Percentiles rank a stretch among this genome's conserved stretches.
Conservation (phyloP, 2,113 vertebrate species). For the Bos taurus region DNA sequence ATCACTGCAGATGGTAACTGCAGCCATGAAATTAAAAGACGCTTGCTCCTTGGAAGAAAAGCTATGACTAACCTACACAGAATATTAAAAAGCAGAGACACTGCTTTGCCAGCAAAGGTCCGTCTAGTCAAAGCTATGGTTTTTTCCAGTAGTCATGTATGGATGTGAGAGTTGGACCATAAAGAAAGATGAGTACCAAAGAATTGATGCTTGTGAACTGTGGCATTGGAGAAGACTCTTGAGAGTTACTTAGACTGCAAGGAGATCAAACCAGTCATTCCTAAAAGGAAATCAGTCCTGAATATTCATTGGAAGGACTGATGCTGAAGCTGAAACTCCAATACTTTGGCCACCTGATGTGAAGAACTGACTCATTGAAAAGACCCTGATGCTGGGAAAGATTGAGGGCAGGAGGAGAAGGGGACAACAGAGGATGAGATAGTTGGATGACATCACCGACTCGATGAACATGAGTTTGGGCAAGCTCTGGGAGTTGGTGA, state of each 20-base stretch:
- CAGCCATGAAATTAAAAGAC: not conserved
- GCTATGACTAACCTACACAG: not conserved
- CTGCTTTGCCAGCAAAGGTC: not conserved
- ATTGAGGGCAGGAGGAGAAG: not conserved
- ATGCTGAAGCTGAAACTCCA: not conserved
- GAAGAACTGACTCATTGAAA: not conserved
- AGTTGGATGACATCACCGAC: not conserved
- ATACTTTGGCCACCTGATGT: not conserved
- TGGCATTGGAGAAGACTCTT: not conserved
- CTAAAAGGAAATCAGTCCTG: not conserved
- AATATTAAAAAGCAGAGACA: not conserved
- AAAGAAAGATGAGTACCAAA: not conserved
- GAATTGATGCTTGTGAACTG: not conserved
- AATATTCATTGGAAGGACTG: not conserved
- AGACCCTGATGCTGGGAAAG: not conserved
- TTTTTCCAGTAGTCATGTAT: not conserved
- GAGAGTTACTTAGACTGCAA: not conserved
- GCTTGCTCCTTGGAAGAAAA: not conserved
- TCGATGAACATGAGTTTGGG: not conserved
- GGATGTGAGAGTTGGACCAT: not conserved
- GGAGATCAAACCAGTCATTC: not conserved
- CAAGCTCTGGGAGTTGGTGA: not conserved
- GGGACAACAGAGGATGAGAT: not conserved
- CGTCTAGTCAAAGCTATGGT: not conserved
- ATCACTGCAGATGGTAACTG: not conserved